Base-by-base conservation (phyloP, 2,797 vertebrate genomes). In the Erpetoichthys calabaricus region DNA sequence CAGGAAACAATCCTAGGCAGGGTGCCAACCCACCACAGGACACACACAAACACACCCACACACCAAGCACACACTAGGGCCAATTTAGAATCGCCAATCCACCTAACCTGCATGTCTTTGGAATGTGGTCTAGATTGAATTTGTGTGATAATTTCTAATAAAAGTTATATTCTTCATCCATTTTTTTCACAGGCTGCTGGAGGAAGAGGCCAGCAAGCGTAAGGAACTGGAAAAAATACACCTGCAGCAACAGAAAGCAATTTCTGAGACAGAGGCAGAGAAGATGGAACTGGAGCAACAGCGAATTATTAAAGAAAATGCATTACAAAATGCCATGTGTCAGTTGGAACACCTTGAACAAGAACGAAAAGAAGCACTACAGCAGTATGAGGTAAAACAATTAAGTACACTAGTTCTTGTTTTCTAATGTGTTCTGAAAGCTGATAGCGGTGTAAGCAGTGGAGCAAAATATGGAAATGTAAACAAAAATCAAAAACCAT, bases 211-310 rank as follows among this genome's bases (percentile, higher is more conserved):
- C 3, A 61, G 68, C 3, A 98, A 98, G 81, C 83, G 94, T 64
- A 77, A 76, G 0, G 91, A 93, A 64, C 62, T 98, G 69, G 95
- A 98, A 70, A 80, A 86, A 73, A 85, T 94, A 77, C 94, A 96
- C 74, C 73, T 89, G 69, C 78, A 73, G 69, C 95, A 99, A 80
- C 91, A 94, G 70, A 80, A 77, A 61, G 79, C 90, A 65, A 92
- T 99, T 70, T 86, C 89, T 3, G 81, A 87, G 65, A 96, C 92
- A 0, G 89, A 93, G 70, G 93, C 91, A 0, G 92, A 98, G 81
- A 98, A 98, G 69, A 82, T 91, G 80, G 88, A 92, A 73, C 74
- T 98, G 73, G 86, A 97, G 77, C 86, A 78, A 52, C 81, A 93
- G 67, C 86, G 88, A 0, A 53, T 78, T 63, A 68, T 79, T 58